Percentiles rank a stretch among this genome's conserved stretches.
These are phyloP conservation scores for Odontomachus brunneus DNA, from an alignment of 1,140 invertebrate species.

Conservation along the genomic window DNA sequence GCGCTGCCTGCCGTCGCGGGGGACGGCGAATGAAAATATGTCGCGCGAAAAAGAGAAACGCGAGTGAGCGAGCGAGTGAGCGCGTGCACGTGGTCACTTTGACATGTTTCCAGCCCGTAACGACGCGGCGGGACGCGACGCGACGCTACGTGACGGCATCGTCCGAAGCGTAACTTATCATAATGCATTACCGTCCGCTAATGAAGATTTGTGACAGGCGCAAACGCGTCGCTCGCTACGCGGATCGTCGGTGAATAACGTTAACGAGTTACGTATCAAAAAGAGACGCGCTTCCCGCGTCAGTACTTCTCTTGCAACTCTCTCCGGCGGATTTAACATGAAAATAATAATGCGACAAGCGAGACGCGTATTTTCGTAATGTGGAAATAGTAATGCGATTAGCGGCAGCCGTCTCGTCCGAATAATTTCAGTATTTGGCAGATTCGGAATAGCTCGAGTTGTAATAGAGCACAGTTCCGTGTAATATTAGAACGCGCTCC, in stretches of 20 bases:
- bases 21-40: constrained; percentile 41
- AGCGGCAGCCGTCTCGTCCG: too few relatives aligned
- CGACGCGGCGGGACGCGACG: too few relatives aligned
- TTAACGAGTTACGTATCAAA: constrained; percentile 16
- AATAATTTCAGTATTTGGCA: too few relatives aligned
- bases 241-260: not conserved
- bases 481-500: too few relatives aligned
- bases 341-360: constrained; percentile 7
- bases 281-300: not conserved
- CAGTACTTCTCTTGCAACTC: too few relatives aligned
- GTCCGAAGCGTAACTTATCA: constrained; percentile 41
- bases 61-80: not conserved
- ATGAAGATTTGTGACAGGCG: constrained; percentile 52
- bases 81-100: not conserved
- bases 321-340: constrained; percentile 6
- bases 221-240: constrained; percentile 20
- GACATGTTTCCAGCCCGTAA: constrained; percentile 36
- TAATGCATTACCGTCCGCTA: constrained; percentile 33
- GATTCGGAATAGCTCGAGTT: not conserved
- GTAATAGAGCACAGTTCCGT: too few relatives aligned
- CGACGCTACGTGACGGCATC: constrained; percentile 17
- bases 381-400: too few relatives aligned
- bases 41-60: constrained; percentile 41
- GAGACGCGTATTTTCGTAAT: too few relatives aligned
- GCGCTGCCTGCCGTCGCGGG: not conserved